Percentiles rank a stretch among this genome's conserved stretches.
Conservation (phyloP, 2,797 vertebrate genomes). For the Synaphobranchus kaupii region DNA sequence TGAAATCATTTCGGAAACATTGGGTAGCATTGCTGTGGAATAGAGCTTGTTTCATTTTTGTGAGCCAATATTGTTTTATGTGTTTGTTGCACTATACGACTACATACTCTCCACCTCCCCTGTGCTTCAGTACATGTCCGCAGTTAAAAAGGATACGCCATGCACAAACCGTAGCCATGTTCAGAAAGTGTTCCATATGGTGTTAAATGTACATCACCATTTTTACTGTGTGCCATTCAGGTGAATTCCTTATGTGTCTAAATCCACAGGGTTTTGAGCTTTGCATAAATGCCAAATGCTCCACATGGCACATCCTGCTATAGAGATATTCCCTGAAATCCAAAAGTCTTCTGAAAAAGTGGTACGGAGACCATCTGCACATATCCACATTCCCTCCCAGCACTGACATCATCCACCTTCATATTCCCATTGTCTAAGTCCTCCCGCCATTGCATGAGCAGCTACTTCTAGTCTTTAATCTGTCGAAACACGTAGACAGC, state of each 20-base stretch:
- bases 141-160: background rate
- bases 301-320: background rate
- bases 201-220: too few relatives aligned
- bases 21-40: too few relatives aligned
- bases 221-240: background rate
- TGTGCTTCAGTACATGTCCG: too few relatives aligned
- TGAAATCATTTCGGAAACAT: too few relatives aligned
- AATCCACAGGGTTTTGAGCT: background rate
- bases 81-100: background rate
- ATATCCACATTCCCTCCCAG: background rate
- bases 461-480: background rate
- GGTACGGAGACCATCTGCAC: background rate
- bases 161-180: background rate
- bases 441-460: background rate
- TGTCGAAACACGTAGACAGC: background rate
- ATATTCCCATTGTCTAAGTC: background rate
- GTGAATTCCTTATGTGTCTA: background rate
- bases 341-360: background rate
- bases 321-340: background rate
- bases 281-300: background rate
- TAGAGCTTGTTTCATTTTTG: too few relatives aligned
- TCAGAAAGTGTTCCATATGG: background rate
- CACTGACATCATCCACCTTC: background rate
- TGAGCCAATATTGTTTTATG: too few relatives aligned
- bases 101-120: background rate